Conservation (phyloP, 2,888 invertebrate genomes). For the Hypsopygia costalis region DNA sequence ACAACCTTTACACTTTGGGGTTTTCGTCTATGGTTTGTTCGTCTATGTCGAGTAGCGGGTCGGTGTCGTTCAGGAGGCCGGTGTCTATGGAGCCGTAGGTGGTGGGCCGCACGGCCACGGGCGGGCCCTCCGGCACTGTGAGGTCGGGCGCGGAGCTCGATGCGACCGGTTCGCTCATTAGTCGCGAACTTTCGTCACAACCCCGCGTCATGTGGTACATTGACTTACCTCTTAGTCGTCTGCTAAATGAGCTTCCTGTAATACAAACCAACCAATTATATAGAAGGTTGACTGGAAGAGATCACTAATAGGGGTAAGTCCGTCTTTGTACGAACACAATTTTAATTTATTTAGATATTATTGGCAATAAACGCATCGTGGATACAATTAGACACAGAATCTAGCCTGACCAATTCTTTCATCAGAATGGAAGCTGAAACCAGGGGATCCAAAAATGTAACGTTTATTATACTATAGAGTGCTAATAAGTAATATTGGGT, state of each 20-base stretch:
- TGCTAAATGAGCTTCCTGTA: slow-evolving; percentile 87
- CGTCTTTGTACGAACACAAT: too few relatives aligned
- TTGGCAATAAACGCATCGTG: too few relatives aligned
- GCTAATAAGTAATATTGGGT: too few relatives aligned
- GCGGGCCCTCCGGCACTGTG: slow-evolving; percentile 41
- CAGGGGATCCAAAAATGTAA: too few relatives aligned
- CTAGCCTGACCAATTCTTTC: too few relatives aligned
- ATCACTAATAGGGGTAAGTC: too few relatives aligned
- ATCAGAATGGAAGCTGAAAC: too few relatives aligned
- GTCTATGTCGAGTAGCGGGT: slow-evolving; percentile 43
- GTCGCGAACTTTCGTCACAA: slow-evolving; percentile 79
- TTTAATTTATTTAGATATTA: too few relatives aligned
- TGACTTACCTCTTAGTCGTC: slow-evolving; percentile 87
- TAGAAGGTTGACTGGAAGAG: too few relatives aligned
- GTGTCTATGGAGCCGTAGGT: slow-evolving; percentile 64
- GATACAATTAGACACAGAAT: too few relatives aligned
- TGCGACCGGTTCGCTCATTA: slow-evolving; percentile 49
- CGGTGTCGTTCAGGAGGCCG: slow-evolving; percentile 47
- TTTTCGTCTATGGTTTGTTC: slow-evolving; percentile 29
- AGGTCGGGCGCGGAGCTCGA: slow-evolving; percentile 63
- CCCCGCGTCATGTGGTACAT: slow-evolving; percentile 88
- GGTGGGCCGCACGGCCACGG: slow-evolving; percentile 51
- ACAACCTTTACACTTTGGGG: slow-evolving; percentile 42
- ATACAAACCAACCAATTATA: too few relatives aligned
- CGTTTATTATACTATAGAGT: too few relatives aligned